phyloP scores from a whole-genome alignment of 2,888 invertebrate species.

The Prenolepis imparis region DNA sequence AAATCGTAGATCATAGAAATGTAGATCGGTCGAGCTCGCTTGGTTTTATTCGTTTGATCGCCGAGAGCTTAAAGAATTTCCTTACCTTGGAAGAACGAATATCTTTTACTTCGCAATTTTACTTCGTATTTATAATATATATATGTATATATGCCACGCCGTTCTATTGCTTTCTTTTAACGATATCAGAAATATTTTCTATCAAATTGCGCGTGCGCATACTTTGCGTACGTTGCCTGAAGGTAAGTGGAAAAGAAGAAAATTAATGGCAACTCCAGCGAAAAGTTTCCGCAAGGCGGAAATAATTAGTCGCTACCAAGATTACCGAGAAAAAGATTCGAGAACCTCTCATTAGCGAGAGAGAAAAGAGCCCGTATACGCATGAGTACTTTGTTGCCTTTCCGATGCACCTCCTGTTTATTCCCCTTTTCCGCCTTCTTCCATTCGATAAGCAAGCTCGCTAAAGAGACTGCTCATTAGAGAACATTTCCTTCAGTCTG shows the following conservation, averaged over 20 bases:
- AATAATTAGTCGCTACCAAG: constrained; percentile 63
- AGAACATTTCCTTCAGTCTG: constrained; percentile 49
- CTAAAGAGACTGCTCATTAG: constrained; percentile 57
- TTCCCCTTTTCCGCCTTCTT: background rate
- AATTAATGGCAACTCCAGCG: constrained; percentile 53
- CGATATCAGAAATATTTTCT: constrained; percentile 23
- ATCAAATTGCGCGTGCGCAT: background rate
- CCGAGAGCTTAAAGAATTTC: background rate
- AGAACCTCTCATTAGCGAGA: constrained; percentile 64
- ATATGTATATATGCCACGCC: background rate
- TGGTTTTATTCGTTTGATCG: background rate
- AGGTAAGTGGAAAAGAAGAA: constrained; percentile 26
- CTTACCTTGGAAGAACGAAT: constrained; percentile 1
- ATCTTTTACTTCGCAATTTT: constrained; percentile 2
- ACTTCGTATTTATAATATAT: background rate
- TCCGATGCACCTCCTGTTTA: constrained; percentile 32
- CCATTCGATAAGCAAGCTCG: constrained; percentile 15
- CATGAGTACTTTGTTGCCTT: constrained; percentile 54
- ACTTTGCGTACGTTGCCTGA: background rate
- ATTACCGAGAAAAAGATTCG: constrained; percentile 41
- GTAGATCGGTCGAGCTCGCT: background rate
- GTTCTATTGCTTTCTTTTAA: background rate
- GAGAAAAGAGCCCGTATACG: constrained; percentile 41
- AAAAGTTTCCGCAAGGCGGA: constrained; percentile 41
- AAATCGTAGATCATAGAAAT: background rate